Conservation (phyloP, 2,113 vertebrate species). For the Xenopus borealis region DNA sequence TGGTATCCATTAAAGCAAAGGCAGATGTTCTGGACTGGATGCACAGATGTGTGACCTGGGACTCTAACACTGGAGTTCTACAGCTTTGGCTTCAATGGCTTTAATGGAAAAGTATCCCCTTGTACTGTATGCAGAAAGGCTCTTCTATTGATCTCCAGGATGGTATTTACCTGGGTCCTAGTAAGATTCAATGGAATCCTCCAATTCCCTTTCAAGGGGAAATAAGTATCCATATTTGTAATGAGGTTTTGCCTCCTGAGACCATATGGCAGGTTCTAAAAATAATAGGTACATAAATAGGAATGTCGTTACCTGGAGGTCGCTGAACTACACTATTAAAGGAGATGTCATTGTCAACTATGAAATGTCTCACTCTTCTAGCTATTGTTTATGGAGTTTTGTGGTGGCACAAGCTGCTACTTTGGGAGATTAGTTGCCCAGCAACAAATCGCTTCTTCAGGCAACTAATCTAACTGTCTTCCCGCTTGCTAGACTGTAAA, state of each 20-base stretch:
- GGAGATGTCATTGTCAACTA: not conserved
- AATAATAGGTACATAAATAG: accelerated
- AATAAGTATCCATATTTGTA: slow-evolving; percentile 47
- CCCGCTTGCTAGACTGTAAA: too few species aligned
- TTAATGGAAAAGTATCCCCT: slow-evolving; percentile 56
- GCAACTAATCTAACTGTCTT: too few species aligned
- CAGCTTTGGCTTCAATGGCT: slow-evolving; percentile 59
- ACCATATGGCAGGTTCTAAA: accelerated
- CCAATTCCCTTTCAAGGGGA: slow-evolving; percentile 41
- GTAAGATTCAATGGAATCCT: accelerated
- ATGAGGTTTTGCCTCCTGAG: accelerated
- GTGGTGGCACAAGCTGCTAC: too few species aligned
- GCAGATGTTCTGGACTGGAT: slow-evolving; percentile 39
- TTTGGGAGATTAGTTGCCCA: too few species aligned
- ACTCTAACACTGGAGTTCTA: slow-evolving; percentile 33
- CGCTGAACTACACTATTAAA: not conserved
- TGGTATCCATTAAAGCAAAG: accelerated
- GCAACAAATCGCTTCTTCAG: too few species aligned
- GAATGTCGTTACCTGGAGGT: slow-evolving; percentile 3
- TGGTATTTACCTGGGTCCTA: slow-evolving; percentile 9
- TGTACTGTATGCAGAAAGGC: slow-evolving; percentile 11
- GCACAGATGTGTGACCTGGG: slow-evolving; percentile 58
- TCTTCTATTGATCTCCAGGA: not conserved
- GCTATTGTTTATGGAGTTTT: too few species aligned
- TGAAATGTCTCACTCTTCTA: too few species aligned